Evolutionary conservation across 2,113 vertebrate genomes (phyloP), one percentile per base, ranked within the genome.

Genomic region (Phalacrocorax brasilianus): DNA sequence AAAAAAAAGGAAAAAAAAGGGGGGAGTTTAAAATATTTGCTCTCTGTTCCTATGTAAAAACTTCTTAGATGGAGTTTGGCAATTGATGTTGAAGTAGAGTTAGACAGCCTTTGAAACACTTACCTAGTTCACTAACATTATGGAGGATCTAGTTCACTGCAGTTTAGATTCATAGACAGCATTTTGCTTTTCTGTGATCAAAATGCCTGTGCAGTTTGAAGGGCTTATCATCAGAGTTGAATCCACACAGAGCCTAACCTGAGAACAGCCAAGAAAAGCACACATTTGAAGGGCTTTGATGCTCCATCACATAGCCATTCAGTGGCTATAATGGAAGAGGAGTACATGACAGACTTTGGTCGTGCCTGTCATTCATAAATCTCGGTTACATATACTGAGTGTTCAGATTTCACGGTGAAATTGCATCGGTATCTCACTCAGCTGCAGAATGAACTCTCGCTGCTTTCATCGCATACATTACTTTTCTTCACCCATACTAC

Each of bases 121-220:
- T 52, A 95, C 93, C 62, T 92, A 45, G 74, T 88, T 72, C 70
- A 80, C 8, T 33, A 89, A 62, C 27, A 52, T 81, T 72, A 49
- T 44, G 90, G 68, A 91, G 53, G 81, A 79, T 76, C 74, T 86
- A 85, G 80, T 92, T 97, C 94, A 88, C 89, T 67, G 89, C 49
- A 42, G 53, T 90, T 95, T 88, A 56, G 65, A 90, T 87, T 88
- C 91, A 77, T 35, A 97, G 82, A 62, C 71, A 85, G 86, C 82
- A 35, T 93, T 97, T 95, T 86, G 87, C 94, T 95, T 95, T 96
- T 83, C 67, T 85, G 45, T 94, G 95, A 97, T 97, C 95, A 97
- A 96, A 92, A 96, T 66, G 56, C 63, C 44, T 73, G 61, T 90
- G 77, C 67, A 47, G 56, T 91, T 67, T 93, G 76, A 96, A 95